Base-by-base conservation (phyloP, 2,113 vertebrate species). In the Bungarus multicinctus region DNA sequence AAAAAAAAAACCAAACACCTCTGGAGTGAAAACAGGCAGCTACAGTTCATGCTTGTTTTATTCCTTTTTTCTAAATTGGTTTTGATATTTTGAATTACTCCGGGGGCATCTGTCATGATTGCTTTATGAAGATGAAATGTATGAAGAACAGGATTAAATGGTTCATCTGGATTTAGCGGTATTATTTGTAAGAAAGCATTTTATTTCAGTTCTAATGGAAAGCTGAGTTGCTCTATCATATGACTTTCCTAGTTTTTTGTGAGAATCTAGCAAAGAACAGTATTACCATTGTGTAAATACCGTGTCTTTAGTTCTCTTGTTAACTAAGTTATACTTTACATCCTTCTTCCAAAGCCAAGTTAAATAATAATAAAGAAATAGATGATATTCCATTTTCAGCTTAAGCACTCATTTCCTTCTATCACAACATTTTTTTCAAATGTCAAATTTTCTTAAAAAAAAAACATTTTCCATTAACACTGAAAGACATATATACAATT, bases 61-160 rank as follows among this genome's bases (percentile, higher is more conserved):
- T n/a, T 9, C 18, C 47, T 5, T 85, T 43, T 91, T 93, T 94
- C 25, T 30, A 89, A 91, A 52, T 27, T 92, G 0, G 2, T 22
- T 88, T 96, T 50, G 0, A 11, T 91, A 87, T 93, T 94, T 94
- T 94, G 87, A 95, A 85, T 27, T 0, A 74, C 88, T 2, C 1
- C 27, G 10, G 91, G 91, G 27, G 10, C 5, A 20, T 89, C 64
- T 88, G 90, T 10, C 58, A 85, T 0, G 89, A 43, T 30, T 92
- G 0, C 16, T 93, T 90, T 27, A 90, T 91, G 89, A 89, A 93
- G 30, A 86, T 30, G 0, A 69, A 11, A 1, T 55, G 47, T 85
- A 45, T 30, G 0, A 10, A 92, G 55, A 91, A 74, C 43, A 86
- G 39, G 1, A 60, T 88, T 87, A 92, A 43, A 88, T 11, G 60